These are phyloP conservation scores for Nilaparvata lugens DNA, from an alignment of 1,140 invertebrate species.

Conservation along the genomic window DNA sequence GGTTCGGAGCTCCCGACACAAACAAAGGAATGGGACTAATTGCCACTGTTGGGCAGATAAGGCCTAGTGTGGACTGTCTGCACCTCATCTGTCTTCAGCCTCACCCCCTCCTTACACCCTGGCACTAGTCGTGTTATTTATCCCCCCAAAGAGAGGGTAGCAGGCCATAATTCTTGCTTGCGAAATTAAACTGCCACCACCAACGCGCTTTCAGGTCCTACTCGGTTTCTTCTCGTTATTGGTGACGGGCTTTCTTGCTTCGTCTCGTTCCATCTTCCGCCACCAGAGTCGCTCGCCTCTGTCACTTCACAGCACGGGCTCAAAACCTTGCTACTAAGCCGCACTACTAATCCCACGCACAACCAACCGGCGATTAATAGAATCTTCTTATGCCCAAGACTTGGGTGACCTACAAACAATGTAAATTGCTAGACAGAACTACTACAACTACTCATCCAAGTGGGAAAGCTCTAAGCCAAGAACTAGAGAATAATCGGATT, in stretches of 20 bases:
- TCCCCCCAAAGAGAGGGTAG: background rate
- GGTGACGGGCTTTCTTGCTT: background rate
- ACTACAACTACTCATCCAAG: too few species aligned
- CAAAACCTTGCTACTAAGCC: background rate
- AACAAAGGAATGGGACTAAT: background rate
- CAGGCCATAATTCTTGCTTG: conserved; percentile 1
- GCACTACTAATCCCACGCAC: too few species aligned
- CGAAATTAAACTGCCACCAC: conserved; percentile 5
- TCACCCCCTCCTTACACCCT: background rate
- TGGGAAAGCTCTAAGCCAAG: too few species aligned
- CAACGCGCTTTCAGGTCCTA: background rate
- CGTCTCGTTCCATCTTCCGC: background rate
- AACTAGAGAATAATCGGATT: too few species aligned
- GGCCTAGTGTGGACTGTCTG: background rate
- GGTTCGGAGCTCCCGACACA: background rate
- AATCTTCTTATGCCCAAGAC: too few species aligned
- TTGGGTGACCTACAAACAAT: too few species aligned
- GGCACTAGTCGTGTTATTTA: background rate
- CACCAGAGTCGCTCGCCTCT: too few species aligned
- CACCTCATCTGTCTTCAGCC: conserved; percentile 1
- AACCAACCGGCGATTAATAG: too few species aligned
- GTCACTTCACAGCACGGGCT: background rate
- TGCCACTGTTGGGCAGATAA: background rate
- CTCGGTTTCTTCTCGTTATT: background rate
- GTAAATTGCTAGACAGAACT: too few species aligned